Base-by-base conservation (phyloP, 1,140 invertebrate species). In the Orius laevigatus region DNA sequence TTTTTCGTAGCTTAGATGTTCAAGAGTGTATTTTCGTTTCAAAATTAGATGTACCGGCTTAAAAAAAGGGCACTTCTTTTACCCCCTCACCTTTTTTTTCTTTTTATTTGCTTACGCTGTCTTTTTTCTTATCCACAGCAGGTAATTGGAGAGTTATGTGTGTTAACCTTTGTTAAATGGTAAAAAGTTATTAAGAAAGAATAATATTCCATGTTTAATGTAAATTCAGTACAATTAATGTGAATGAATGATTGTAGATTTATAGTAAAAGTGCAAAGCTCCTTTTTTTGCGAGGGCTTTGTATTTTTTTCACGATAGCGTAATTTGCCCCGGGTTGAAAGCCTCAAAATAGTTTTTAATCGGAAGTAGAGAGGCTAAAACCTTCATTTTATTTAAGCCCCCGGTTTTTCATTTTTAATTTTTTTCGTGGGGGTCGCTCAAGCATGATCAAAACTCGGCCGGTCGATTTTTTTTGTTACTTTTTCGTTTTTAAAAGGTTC, bases 381-480 rank as follows among this genome's bases (percentile, higher is more conserved):
- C 43, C 4, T 18, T 32, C 11, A 4, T 45, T 39, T 18, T 11
- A 31, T 50, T 11, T 16, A 41, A 10, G 34, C 15, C 36, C 36
- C 39, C 11, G 16, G 16, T 43, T 46, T 34, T 6, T n/a, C n/a
- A n/a, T n/a, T n/a, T 35, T 35, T 25, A 36, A 45, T 35, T 34
- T 18, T 50, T 50, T 2, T 11, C 40, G 16, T 16, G 51, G 46
- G 46, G 36, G 45, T 53, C 44, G 52, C 52, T 53, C 52, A 53
- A 53, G 46, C 52, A 45, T 53, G 47, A 53, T 53, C 52, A 53
- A 53, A 53, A 53, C 49, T 50, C 49, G 15, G 42, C 49, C 32
- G 33, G 41, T 39, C 18, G 19, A 18, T 48, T 48, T 19, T 39
- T 39, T 39, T 39, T 31, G 33, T 48, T n/a, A 32, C 40, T 49